Percentiles rank a stretch among this genome's conserved stretches.
Evolutionary conservation across 92 coral and sea anemone genomes (phyloP).

Genomic region (Zoanthus sociatus): DNA sequence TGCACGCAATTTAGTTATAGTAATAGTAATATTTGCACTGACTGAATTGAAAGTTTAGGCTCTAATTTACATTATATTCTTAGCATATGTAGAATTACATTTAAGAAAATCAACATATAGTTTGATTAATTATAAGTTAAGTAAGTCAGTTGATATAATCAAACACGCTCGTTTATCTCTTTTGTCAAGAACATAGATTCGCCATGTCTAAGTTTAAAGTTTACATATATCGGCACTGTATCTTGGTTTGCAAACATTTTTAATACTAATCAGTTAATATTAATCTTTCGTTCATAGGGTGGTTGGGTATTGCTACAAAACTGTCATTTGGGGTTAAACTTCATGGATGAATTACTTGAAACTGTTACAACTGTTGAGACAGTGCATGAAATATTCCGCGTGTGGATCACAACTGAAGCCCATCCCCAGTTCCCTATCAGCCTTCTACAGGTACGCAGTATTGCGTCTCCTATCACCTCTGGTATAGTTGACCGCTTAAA

Average conservation of each 20-base stretch:
- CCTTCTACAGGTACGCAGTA: constrained; percentile 71
- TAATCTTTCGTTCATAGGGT: constrained; percentile 54
- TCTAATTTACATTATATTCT: too few species aligned
- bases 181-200: not conserved
- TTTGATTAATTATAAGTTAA: not conserved
- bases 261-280: not conserved
- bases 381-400: constrained; percentile 77
- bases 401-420: constrained; percentile 87
- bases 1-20: too few species aligned
- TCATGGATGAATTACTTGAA: constrained; percentile 89
- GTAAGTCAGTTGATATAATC: not conserved
- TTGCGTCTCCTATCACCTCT: too few species aligned
- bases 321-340: constrained; percentile 89
- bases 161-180: not conserved
- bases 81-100: too few species aligned
- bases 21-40: too few species aligned
- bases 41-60: too few species aligned
- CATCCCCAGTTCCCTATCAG: constrained; percentile 96
- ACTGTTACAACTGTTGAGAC: constrained; percentile 83
- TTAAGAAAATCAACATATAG: not conserved
- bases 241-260: not conserved
- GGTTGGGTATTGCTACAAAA: constrained; percentile 94
- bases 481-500: too few species aligned
- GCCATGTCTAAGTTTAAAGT: not conserved
- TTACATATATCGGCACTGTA: not conserved